These are phyloP conservation scores for Phrynocephalus forsythii DNA, from an alignment of 2,797 vertebrate genomes.

Conservation along the genomic window DNA sequence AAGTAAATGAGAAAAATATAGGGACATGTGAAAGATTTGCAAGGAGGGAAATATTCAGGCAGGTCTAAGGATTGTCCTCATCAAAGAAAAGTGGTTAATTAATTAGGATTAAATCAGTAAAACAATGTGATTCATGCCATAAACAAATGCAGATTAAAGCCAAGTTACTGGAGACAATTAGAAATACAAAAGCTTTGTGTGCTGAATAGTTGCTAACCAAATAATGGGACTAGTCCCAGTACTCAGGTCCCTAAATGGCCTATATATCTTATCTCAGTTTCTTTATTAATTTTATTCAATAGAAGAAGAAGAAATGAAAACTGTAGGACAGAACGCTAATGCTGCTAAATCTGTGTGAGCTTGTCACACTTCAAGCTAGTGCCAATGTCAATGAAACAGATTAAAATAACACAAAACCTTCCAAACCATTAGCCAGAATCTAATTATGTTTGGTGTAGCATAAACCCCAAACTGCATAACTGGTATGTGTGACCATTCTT, in stretches of 20 bases:
- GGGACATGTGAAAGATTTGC: slow-evolving; percentile 10
- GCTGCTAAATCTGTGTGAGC: neutral
- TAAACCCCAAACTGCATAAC: too few species aligned
- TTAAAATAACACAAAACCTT: too few species aligned
- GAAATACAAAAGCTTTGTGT: slow-evolving; percentile 15
- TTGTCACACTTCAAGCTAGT: too few species aligned
- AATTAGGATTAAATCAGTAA: slow-evolving; percentile 38
- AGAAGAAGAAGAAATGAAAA: neutral
- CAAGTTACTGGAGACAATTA: slow-evolving; percentile 23
- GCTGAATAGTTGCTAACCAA: neutral
- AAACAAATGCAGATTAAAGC: slow-evolving; percentile 36
- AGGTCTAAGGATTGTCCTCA: neutral
- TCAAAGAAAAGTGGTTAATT: slow-evolving; percentile 26
- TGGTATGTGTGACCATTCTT: too few species aligned
- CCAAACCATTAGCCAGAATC: too few species aligned
- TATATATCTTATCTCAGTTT: slow-evolving; percentile 4
- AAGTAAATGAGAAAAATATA: slow-evolving; percentile 19
- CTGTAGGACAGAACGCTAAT: neutral
- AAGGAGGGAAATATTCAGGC: neutral
- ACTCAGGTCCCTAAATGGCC: neutral
- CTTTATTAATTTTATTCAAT: neutral
- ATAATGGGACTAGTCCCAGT: neutral
- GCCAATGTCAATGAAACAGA: too few species aligned
- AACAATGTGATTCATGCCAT: slow-evolving; percentile 15
- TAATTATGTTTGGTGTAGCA: too few species aligned